These are phyloP conservation scores for Griposia aprilina DNA, from an alignment of 2,888 invertebrate genomes.

Conservation along the genomic window DNA sequence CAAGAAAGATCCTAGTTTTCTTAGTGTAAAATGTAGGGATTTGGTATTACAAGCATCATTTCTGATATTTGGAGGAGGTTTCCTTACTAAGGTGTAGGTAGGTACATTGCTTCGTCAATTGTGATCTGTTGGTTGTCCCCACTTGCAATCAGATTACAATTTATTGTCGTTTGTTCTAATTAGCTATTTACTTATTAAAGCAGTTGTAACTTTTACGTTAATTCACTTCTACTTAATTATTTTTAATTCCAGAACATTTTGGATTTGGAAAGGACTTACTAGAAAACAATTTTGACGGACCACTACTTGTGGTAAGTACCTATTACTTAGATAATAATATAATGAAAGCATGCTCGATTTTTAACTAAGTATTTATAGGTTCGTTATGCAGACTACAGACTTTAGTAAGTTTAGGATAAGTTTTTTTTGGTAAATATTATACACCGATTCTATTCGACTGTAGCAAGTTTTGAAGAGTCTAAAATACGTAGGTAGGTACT, in stretches of 20 bases:
- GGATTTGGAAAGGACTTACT: slow-evolving; percentile 33
- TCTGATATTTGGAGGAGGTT: slow-evolving; percentile 39
- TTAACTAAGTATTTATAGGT: slow-evolving; percentile 9
- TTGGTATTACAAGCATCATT: slow-evolving; percentile 21
- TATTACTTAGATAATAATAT: background rate
- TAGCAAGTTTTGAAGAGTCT: background rate
- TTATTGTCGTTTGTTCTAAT: background rate
- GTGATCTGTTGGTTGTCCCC: slow-evolving; percentile 11
- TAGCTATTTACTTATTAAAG: background rate
- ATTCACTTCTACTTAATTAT: background rate
- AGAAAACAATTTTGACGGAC: slow-evolving; percentile 19
- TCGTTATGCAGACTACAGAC: slow-evolving; percentile 1
- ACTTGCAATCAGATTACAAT: slow-evolving; percentile 32
- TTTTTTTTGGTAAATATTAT: background rate
- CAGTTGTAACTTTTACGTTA: background rate
- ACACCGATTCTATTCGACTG: slow-evolving; percentile 3
- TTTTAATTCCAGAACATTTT: slow-evolving; percentile 42
- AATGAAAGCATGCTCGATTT: slow-evolving; percentile 3
- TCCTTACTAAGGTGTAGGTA: slow-evolving; percentile 42
- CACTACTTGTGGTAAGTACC: slow-evolving; percentile 19
- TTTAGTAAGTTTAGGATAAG: slow-evolving; percentile 3
- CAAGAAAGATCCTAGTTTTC: background rate
- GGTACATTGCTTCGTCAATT: slow-evolving; percentile 29
- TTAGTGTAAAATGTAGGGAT: slow-evolving; percentile 14
- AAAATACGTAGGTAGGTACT: background rate